phyloP scores from a whole-genome alignment of 2,113 vertebrate genomes.

The Struthio camelus region DNA sequence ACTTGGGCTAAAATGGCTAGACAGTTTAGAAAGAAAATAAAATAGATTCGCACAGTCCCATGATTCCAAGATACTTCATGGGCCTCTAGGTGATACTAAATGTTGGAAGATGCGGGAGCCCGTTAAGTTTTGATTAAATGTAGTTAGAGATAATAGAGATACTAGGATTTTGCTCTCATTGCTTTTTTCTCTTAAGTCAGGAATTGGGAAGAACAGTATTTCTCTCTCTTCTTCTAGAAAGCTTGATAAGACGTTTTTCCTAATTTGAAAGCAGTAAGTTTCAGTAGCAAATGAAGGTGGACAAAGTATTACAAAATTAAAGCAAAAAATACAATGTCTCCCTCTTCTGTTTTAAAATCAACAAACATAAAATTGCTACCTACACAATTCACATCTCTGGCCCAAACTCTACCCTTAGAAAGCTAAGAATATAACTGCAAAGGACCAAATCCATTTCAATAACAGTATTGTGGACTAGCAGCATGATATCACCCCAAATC shows the following conservation, averaged over 20 bases:
- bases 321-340: background rate
- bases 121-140: background rate
- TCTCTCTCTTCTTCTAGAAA: background rate
- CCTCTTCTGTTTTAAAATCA: background rate
- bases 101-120: background rate
- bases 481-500: background rate
- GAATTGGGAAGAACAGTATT: background rate
- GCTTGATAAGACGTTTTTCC: background rate
- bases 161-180: background rate
- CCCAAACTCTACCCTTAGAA: background rate
- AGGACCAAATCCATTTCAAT: background rate
- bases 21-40: background rate
- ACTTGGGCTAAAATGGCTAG: background rate
- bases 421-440: background rate
- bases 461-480: background rate
- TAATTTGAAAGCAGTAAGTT: background rate
- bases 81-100: background rate
- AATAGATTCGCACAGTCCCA: background rate
- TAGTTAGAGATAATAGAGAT: background rate
- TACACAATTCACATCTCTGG: background rate
- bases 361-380: background rate
- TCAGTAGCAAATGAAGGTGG: background rate
- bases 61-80: background rate
- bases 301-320: background rate
- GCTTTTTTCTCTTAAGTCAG: background rate